phyloP scores from a whole-genome alignment of 2,888 invertebrate species.

The Drosophila basisetae region DNA sequence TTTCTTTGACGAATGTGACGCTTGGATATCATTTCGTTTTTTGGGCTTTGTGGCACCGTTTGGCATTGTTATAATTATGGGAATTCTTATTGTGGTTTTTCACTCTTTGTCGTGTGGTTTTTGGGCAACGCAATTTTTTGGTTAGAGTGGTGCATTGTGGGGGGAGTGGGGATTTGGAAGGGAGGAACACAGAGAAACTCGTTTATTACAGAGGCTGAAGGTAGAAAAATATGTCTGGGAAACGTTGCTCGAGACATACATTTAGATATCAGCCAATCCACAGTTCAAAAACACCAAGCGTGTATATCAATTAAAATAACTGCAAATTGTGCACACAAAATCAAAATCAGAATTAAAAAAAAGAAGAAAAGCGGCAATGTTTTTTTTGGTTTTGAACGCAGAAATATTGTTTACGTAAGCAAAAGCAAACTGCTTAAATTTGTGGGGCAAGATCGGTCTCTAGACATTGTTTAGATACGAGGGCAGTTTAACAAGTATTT shows the following conservation, averaged over 20 bases:
- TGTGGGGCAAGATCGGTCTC: constrained; percentile 40
- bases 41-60: constrained; percentile 15
- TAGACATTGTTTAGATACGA: constrained; percentile 42
- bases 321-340: constrained; percentile 46
- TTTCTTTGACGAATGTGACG: constrained; percentile 58
- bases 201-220: constrained; percentile 42
- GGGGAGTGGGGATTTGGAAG: neutral
- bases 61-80: constrained; percentile 77
- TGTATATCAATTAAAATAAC: constrained; percentile 44
- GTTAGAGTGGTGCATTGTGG: constrained; percentile 2
- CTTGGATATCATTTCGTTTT: constrained; percentile 70
- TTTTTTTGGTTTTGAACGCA: constrained; percentile 3
- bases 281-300: constrained; percentile 19
- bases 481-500: constrained; percentile 21
- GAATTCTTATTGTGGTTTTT: constrained; percentile 78
- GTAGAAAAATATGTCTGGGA: constrained; percentile 29
- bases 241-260: constrained; percentile 9
- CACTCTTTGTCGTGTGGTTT: constrained; percentile 67
- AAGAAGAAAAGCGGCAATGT: neutral
- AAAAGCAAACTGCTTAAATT: constrained; percentile 29
- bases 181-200: constrained; percentile 41
- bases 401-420: constrained; percentile 44
- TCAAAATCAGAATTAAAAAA: constrained; percentile 8
- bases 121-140: constrained; percentile 59
- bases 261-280: constrained; percentile 11